phyloP scores from a whole-genome alignment of 2,113 vertebrate species.

The Phoenicopterus ruber region DNA sequence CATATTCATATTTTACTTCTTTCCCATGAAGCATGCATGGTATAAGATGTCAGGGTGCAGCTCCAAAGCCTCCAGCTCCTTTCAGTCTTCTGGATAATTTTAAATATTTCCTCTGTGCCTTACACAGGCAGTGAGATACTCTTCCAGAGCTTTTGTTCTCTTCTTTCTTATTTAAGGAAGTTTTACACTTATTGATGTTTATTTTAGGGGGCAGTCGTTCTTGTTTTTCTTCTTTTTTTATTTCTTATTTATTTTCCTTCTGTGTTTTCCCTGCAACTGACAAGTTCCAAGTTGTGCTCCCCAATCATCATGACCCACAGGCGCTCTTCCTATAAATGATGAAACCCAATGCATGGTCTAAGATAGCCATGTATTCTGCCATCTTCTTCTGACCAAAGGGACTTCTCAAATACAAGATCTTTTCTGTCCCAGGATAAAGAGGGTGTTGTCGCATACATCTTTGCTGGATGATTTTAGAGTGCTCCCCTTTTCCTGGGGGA shows the following conservation, averaged over 20 bases:
- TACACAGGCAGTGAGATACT: background rate
- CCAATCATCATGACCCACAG: background rate
- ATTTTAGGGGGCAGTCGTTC: background rate
- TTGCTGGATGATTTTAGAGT: background rate
- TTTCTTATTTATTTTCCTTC: background rate
- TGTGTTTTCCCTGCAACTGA: background rate
- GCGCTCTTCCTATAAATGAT: background rate
- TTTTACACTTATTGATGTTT: background rate
- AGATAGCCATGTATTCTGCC: background rate
- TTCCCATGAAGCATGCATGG: background rate
- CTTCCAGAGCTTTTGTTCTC: background rate
- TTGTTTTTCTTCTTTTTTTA: background rate
- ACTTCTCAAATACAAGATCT: background rate
- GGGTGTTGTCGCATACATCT: background rate
- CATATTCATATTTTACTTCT: background rate
- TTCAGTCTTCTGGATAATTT: background rate
- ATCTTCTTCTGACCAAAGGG: background rate
- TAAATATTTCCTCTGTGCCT: background rate
- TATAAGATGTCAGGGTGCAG: background rate
- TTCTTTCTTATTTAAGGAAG: background rate
- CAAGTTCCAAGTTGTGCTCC: background rate
- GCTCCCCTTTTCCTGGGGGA: background rate
- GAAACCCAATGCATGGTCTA: background rate
- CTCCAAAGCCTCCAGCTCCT: background rate
- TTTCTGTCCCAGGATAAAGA: background rate